These are phyloP conservation scores for Psammodynastes pulverulentus DNA, from an alignment of 2,113 vertebrate species.

Conservation along the genomic window DNA sequence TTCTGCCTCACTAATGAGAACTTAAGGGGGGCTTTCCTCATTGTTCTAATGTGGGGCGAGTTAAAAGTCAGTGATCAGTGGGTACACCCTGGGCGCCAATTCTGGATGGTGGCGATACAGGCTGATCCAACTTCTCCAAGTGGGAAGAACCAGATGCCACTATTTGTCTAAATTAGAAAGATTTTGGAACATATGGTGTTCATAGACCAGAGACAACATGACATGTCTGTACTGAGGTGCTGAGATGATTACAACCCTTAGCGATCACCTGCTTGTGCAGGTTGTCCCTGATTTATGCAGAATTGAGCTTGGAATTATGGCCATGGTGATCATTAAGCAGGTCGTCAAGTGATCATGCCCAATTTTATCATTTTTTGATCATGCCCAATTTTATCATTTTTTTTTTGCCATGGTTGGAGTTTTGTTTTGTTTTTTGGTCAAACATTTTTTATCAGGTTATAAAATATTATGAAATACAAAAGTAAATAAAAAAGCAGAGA, in stretches of 20 bases:
- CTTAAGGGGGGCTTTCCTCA: neutral
- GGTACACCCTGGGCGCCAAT: neutral
- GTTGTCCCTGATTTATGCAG: neutral
- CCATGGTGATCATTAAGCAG: neutral
- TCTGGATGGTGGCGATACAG: neutral
- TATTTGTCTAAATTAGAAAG: neutral
- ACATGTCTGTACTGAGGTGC: neutral
- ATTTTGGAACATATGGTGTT: neutral
- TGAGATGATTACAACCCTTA: neutral
- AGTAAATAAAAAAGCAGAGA: too few relatives aligned
- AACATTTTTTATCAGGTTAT: too few relatives aligned
- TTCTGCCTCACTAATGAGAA: neutral
- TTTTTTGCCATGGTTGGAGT: too few relatives aligned
- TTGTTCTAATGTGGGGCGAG: neutral
- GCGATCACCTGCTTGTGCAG: neutral
- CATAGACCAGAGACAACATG: neutral
- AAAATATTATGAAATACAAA: too few relatives aligned
- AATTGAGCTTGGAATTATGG: neutral
- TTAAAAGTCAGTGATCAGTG: neutral
- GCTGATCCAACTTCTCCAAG: neutral
- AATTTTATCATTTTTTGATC: neutral
- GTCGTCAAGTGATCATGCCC: neutral
- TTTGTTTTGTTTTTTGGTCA: too few relatives aligned
- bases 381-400: too few relatives aligned
- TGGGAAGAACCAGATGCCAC: neutral